Base-by-base conservation (phyloP, 2,113 vertebrate species). In the Octodon degus region DNA sequence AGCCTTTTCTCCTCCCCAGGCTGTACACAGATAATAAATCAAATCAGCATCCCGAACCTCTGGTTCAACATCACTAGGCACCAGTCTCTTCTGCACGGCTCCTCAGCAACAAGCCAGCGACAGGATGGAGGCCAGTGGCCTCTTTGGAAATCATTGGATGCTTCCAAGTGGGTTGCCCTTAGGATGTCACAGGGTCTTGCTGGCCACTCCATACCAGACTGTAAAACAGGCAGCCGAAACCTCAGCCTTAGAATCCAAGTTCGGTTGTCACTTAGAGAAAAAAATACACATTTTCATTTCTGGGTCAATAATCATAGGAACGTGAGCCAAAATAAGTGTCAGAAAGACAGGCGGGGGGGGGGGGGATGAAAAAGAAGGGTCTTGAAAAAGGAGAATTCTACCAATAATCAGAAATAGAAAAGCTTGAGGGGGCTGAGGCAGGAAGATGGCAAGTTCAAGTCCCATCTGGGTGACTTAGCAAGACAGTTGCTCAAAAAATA, bases 21-120 rank as follows among this genome's bases (percentile, higher is more conserved):
- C 95, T 97, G 95, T 97, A 97, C 93, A 96, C 97, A 97, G 97
- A 97, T 95, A 97, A 97, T 97, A 97, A 97, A 98, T 97, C 96
- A 97, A 97, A 97, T 97, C 87, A 97, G 95, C 95, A 96, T 97
- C 96, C 77, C 43, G 47, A 97, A 97, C 89, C 91, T 95, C 94
- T 1, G 11, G 94, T 79, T 97, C 86, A 91, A 84, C 92, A 89
- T 91, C 96, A 17, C 95, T 94, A 72, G 91, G 87, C 84, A 89
- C 95, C 93, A 62, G 79, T 62, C 25, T 68, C 32, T 94, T 89
- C 70, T 37, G 65, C 60, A 17, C 92, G 50, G 37, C 30, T 76
- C 81, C 87, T 90, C 79, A 63, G 92, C 90, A 86, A 79, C 50
- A 40, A 89, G 74, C 86, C 8, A 27, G 87, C 40, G 55, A 92